Percentiles rank a stretch among this genome's conserved stretches.
phyloP scores from a whole-genome alignment of 2,888 invertebrate species.

The Drosophila melanosoma region DNA sequence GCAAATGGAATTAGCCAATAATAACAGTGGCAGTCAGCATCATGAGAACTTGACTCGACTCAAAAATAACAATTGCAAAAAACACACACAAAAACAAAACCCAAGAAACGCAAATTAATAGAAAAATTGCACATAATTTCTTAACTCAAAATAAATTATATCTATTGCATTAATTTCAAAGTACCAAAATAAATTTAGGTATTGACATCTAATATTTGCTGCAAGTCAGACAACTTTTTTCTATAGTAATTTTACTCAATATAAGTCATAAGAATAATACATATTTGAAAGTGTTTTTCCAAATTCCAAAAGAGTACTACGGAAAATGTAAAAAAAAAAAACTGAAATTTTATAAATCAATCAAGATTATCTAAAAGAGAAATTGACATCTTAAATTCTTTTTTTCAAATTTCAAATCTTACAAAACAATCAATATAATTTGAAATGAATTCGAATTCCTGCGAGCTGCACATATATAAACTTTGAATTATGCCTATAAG shows the following conservation, averaged over 20 bases:
- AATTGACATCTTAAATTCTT: background rate
- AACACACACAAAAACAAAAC: background rate
- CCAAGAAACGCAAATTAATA: background rate
- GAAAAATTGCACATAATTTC: background rate
- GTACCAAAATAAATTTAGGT: background rate
- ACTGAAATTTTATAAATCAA: background rate
- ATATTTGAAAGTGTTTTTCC: background rate
- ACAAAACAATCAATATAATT: background rate
- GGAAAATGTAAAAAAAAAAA: background rate
- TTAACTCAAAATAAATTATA: background rate
- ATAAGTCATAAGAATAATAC: background rate
- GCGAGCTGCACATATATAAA: background rate
- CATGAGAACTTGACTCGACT: slow-evolving; percentile 35
- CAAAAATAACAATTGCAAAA: slow-evolving; percentile 2
- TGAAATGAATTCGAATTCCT: background rate
- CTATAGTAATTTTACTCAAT: background rate
- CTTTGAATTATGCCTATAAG: background rate
- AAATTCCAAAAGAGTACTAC: background rate
- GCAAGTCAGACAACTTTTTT: background rate
- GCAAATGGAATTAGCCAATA: slow-evolving; percentile 63
- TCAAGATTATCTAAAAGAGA: too few relatives aligned
- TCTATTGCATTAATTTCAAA: background rate
- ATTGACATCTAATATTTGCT: background rate
- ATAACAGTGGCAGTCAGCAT: slow-evolving; percentile 1
- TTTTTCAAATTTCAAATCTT: too few relatives aligned